Evolutionary conservation across 2,797 vertebrate species (phyloP).

Genomic region (Geotrypetes seraphini): DNA sequence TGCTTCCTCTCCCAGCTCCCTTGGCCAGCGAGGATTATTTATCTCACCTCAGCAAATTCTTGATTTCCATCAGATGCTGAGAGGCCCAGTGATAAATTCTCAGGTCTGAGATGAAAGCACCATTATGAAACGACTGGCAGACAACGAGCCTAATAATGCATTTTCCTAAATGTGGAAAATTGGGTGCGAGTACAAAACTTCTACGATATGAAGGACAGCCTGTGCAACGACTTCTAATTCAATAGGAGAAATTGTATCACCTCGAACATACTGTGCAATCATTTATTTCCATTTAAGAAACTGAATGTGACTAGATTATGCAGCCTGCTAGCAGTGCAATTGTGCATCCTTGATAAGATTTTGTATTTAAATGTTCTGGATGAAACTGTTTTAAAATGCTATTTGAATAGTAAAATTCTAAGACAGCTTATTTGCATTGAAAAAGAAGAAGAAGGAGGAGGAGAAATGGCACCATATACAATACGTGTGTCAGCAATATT

Average conservation of each 20-base stretch:
- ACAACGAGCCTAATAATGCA: conserved; percentile 32
- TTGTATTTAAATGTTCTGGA: conserved; percentile 80
- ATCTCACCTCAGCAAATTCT: conserved; percentile 49
- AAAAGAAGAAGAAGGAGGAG: conserved; percentile 35
- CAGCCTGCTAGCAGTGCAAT: conserved; percentile 45
- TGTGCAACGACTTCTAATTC: conserved; percentile 38
- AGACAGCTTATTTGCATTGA: conserved; percentile 61
- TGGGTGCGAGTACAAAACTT: conserved; percentile 36
- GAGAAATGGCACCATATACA: too few relatives aligned
- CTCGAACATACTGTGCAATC: conserved; percentile 41
- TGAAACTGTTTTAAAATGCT: conserved; percentile 73
- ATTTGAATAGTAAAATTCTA: conserved; percentile 85
- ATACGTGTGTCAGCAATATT: conserved; percentile 36
- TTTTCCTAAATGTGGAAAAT: conserved; percentile 40
- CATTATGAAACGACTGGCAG: conserved; percentile 21
- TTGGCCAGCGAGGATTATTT: conserved; percentile 29
- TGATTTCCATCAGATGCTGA: conserved; percentile 34
- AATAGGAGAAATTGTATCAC: conserved; percentile 45
- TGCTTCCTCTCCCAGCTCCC: conserved; percentile 5
- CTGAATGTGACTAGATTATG: conserved; percentile 50
- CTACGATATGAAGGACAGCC: conserved; percentile 35
- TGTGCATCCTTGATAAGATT: conserved; percentile 78
- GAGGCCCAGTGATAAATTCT: conserved; percentile 32
- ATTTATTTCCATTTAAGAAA: conserved; percentile 58
- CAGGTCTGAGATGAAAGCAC: conserved; percentile 40